phyloP scores from a whole-genome alignment of 2,113 vertebrate genomes.

The Candoia aspera region DNA sequence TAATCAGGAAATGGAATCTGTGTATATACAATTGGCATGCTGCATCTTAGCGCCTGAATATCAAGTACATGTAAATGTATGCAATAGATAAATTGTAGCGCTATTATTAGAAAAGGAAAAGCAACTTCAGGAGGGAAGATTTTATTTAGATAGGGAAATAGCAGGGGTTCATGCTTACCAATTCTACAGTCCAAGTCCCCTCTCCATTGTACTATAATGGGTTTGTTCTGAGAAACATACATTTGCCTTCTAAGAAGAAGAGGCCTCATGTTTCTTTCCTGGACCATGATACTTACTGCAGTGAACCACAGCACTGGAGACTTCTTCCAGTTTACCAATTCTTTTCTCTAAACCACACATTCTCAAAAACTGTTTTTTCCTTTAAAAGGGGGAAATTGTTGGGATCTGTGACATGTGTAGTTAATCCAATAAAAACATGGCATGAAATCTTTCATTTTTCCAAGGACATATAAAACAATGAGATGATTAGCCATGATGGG shows the following conservation, averaged over 20 bases:
- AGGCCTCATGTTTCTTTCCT: neutral
- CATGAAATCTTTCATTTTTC: no score
- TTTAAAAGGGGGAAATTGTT: neutral
- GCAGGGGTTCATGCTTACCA: neutral
- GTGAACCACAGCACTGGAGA: neutral
- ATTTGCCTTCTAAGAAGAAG: neutral
- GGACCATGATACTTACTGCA: neutral
- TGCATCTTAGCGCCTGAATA: neutral
- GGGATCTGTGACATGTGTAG: neutral
- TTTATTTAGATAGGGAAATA: neutral
- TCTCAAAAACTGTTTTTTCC: no score
- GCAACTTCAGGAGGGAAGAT: neutral
- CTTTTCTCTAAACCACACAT: neutral
- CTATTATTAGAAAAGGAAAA: neutral
- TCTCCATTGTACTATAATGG: neutral
- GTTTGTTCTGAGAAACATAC: neutral
- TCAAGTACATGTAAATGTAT: neutral
- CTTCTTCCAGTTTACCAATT: no score
- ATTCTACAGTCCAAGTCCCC: neutral
- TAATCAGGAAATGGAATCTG: neutral
- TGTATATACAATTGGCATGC: neutral
- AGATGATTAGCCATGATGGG: no score
- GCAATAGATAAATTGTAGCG: neutral
- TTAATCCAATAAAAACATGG: neutral
- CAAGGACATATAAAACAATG: no score